Evolutionary conservation across 2,113 vertebrate species (phyloP).

Genomic region (Xenus cinereus): DNA sequence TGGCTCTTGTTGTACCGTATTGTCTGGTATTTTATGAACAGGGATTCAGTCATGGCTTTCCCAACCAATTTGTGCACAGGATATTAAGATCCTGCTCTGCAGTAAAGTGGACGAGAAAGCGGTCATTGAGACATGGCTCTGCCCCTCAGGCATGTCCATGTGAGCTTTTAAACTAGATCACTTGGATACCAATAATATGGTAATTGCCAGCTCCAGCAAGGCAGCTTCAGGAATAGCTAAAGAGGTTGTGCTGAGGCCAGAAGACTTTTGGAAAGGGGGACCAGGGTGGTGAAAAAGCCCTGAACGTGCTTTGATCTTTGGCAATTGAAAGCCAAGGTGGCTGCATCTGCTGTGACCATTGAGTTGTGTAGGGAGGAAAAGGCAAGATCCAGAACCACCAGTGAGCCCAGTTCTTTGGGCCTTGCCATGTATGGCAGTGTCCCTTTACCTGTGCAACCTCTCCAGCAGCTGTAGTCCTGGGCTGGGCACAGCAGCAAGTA

Average conservation of each 20-base stretch:
- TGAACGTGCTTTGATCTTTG: not conserved
- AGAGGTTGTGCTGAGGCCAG: not conserved
- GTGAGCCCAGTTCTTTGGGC: not conserved
- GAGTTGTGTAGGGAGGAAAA: not conserved
- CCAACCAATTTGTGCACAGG: not conserved
- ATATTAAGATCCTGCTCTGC: not conserved
- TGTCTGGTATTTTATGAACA: not conserved
- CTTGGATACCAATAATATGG: not conserved
- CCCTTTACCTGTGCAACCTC: not conserved
- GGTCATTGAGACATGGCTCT: not conserved
- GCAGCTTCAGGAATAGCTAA: not conserved
- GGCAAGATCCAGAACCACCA: not conserved
- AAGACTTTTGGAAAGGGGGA: not conserved
- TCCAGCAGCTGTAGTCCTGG: not conserved
- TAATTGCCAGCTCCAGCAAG: not conserved
- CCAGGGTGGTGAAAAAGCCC: not conserved
- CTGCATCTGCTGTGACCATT: not conserved
- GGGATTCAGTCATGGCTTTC: not conserved
- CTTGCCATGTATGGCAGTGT: too few relatives aligned
- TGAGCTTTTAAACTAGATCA: not conserved
- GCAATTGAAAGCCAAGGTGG: not conserved
- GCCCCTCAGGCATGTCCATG: not conserved
- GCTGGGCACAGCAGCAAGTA: not conserved
- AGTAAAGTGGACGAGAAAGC: not conserved
- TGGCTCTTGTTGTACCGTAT: not conserved